Percentiles rank a stretch among this genome's conserved stretches.
Conservation (phyloP, 2,113 vertebrate genomes). For the Ciconia boyciana region DNA sequence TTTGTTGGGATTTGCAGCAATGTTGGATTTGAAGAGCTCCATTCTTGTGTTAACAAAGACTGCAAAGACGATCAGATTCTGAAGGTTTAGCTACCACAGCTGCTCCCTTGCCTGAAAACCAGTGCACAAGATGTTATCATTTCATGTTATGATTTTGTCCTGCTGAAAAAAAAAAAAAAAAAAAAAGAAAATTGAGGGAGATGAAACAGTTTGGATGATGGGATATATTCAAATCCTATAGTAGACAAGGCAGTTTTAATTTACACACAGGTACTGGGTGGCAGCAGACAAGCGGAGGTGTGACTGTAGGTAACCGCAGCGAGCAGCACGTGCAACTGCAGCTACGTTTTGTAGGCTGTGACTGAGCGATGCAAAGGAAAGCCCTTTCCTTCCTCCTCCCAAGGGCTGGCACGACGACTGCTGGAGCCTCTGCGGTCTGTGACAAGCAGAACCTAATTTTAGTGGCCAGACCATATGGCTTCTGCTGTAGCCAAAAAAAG, state of each 20-base stretch:
- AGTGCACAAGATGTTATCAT: rapidly evolving
- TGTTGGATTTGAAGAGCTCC: neutral
- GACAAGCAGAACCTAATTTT: neutral
- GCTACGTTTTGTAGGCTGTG: neutral
- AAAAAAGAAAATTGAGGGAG: neutral
- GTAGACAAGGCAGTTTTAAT: neutral
- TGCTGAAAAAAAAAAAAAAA: neutral
- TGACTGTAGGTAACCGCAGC: neutral
- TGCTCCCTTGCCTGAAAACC: neutral
- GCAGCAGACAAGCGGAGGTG: neutral
- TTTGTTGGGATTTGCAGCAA: neutral
- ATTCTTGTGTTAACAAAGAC: neutral
- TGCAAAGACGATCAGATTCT: neutral
- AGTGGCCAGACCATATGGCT: neutral
- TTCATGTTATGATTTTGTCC: neutral
- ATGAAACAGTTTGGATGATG: neutral
- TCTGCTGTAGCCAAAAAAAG: neutral
- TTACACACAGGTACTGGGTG: neutral
- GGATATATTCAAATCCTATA: neutral
- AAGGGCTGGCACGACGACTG: rapidly evolving
- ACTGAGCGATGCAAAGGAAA: neutral
- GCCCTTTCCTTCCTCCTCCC: neutral
- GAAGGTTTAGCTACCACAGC: neutral
- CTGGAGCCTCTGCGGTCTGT: neutral
- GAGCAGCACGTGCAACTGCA: neutral